Base-by-base conservation (phyloP, 2,888 invertebrate genomes). In the Ophion costatus region DNA sequence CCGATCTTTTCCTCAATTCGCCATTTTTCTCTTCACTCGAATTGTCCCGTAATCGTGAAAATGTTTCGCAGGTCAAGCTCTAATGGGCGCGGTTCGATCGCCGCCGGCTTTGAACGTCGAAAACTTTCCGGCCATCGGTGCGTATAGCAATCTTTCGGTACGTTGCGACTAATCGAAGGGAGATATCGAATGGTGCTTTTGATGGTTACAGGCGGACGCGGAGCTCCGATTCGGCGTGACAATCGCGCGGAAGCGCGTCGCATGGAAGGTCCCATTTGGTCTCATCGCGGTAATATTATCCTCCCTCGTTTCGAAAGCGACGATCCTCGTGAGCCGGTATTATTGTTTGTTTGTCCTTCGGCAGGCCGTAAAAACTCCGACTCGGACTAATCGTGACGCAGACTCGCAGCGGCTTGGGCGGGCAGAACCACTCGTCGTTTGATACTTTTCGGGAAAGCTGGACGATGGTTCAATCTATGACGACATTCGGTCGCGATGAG, bases 51-150 rank as follows among this genome's bases (percentile, higher is more conserved):
- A 64, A 83, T 29, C 11, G 77, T 67, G 70, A 69, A 29, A 75
- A 33, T 59, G 33, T 2, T 14, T 73, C n/a, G 63, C 42, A 81
- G 85, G 66, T 85, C 84, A 38, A 86, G 82, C 74, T 64, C 71
- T 78, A 71, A 80, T 64, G 33, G 88, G 67, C 86, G 79, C 63
- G 76, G 85, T 9, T n/a, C 64, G 66, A 17, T 64, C 38, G 1
- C 66, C 75, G 10, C 84, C 84, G 59, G 38, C 56, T 11, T 79
- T 82, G 59, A 61, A 82, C 17, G 17, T 66, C 20, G 57, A 57
- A 20, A 87, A 89, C 71, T 90, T 90, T 63, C 90, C 90, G 64
- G 73, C 86, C 1, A 87, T 90, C 73, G 90, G 90, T 90, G 71
- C 75, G 63, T 42, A 71, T 77, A 67, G 57, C 45, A 9, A 14